Conservation (phyloP, 2,888 invertebrate genomes). For the Bellardia pandia region DNA sequence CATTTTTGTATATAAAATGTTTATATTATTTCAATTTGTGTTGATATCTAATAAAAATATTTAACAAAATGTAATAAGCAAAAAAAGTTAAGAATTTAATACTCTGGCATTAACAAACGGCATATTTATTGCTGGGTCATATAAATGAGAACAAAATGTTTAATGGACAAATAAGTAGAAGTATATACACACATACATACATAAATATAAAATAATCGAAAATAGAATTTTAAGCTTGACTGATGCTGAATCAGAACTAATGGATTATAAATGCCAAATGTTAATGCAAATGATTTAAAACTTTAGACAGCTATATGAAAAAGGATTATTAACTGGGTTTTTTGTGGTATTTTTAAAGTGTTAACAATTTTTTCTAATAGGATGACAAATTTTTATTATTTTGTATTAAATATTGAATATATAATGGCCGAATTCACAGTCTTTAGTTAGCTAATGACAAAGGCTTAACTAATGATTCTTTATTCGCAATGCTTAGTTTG, state of each 20-base stretch:
- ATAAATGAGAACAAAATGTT: not conserved
- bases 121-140: not conserved
- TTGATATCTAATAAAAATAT: conserved; percentile 39
- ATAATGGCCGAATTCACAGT: no score
- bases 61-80: not conserved
- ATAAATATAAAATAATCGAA: conserved; percentile 20
- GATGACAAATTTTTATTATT: no score
- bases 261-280: conserved; percentile 41
- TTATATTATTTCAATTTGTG: not conserved
- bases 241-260: conserved; percentile 8
- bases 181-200: not conserved
- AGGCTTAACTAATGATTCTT: no score
- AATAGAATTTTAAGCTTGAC: conserved; percentile 21
- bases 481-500: no score
- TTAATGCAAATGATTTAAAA: conserved; percentile 38
- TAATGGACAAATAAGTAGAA: not conserved
- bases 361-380: not conserved
- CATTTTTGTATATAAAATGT: not conserved
- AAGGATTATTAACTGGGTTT: not conserved
- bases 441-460: no score
- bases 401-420: no score
- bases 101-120: not conserved
- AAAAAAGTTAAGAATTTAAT: not conserved
- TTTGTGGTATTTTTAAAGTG: not conserved
- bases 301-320: conserved; percentile 17